Conservation (phyloP, 2,113 vertebrate genomes). For the Benitochromis conjunctus region DNA sequence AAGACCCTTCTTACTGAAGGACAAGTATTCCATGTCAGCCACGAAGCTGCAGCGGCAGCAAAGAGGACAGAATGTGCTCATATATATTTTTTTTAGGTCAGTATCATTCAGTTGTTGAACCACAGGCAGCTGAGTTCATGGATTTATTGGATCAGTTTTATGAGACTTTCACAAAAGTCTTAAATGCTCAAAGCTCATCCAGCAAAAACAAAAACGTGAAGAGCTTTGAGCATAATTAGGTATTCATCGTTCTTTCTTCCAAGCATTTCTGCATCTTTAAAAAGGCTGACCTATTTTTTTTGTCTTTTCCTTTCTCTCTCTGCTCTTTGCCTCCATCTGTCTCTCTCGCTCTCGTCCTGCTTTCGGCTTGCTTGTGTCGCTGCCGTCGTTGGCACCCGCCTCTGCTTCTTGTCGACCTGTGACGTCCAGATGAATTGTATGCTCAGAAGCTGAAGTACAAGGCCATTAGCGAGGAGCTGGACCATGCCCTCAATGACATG, state of each 20-base stretch:
- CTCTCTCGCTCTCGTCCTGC: constrained; percentile 37
- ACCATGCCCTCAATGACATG: constrained; percentile 90
- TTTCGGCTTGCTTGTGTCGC: constrained; percentile 62
- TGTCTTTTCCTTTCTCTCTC: constrained; percentile 45
- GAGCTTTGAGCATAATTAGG: background rate
- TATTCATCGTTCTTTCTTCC: constrained; percentile 31
- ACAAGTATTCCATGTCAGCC: background rate
- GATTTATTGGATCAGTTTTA: constrained; percentile 15
- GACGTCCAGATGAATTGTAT: constrained; percentile 83
- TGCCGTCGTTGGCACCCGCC: constrained; percentile 53
- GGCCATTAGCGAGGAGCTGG: constrained; percentile 90
- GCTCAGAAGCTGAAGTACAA: constrained; percentile 95
- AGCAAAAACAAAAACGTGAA: background rate
- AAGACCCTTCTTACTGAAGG: constrained; percentile 9
- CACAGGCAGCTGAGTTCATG: constrained; percentile 7
- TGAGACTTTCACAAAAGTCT: background rate
- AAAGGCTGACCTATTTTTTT: constrained; percentile 50
- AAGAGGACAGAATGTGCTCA: constrained; percentile 34
- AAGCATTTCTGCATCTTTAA: constrained; percentile 48
- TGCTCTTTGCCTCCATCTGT: constrained; percentile 35
- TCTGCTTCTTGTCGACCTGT: constrained; percentile 54
- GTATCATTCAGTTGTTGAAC: constrained; percentile 15
- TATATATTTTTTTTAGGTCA: constrained; percentile 15
- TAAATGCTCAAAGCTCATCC: constrained; percentile 1
- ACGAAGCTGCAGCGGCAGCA: background rate